A percentile compares a stretch with the other conserved stretches of the same genome.
Evolutionary conservation across 2,113 vertebrate species (phyloP).

Genomic region (Pseudopipra pipra): DNA sequence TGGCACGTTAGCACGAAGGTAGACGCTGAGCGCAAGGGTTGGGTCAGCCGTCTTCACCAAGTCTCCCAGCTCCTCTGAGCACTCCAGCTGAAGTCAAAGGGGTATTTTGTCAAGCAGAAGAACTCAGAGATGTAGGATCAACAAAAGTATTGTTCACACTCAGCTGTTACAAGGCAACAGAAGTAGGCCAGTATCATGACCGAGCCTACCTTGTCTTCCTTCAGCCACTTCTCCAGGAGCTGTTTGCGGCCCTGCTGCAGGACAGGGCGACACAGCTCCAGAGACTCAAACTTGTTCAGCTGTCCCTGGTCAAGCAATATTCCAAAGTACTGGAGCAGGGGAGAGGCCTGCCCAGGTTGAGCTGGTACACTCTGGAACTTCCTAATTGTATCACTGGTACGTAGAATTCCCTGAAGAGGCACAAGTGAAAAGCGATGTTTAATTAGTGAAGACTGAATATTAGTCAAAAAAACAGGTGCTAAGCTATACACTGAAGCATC

Average conservation of each 20-base stretch:
- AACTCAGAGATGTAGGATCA: background rate
- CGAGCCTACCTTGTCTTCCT: constrained; percentile 86
- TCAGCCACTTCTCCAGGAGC: constrained; percentile 92
- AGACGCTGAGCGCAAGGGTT: constrained; percentile 90
- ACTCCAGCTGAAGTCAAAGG: constrained; percentile 80
- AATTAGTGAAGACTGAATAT: background rate
- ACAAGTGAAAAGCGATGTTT: background rate
- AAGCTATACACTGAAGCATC: background rate
- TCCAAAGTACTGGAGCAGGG: constrained; percentile 91
- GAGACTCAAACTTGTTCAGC: constrained; percentile 90
- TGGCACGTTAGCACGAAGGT: constrained; percentile 90
- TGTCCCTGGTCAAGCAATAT: constrained; percentile 92
- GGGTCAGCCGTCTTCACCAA: constrained; percentile 87
- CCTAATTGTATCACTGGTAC: constrained; percentile 87
- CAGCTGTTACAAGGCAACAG: background rate
- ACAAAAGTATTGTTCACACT: background rate
- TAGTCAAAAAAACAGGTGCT: background rate
- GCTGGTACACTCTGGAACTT: constrained; percentile 89
- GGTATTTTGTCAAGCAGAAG: background rate
- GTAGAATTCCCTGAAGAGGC: constrained; percentile 80
- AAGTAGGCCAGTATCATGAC: background rate
- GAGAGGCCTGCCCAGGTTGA: constrained; percentile 88
- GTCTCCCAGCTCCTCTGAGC: constrained; percentile 92
- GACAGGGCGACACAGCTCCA: constrained; percentile 90
- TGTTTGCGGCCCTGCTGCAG: constrained; percentile 91